phyloP scores from a whole-genome alignment of 2,797 vertebrate genomes.

The Picus viridis region DNA sequence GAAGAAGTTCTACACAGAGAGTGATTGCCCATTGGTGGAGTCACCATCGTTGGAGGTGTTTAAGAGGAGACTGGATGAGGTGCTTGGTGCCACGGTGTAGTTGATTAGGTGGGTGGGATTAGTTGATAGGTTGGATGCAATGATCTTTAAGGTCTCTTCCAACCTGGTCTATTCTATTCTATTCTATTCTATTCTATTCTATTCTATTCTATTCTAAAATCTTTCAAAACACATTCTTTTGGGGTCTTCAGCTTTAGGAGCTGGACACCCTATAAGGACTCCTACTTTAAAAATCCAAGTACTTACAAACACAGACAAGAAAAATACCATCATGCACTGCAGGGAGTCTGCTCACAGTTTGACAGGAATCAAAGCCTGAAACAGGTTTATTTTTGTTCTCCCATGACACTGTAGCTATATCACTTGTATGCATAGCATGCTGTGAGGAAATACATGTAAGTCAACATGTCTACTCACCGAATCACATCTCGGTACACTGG shows the following conservation, averaged over 20 bases:
- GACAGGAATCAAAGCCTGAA: background rate
- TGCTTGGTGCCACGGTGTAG: too few relatives aligned
- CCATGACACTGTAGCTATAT: background rate
- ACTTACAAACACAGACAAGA: background rate
- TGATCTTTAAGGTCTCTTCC: too few relatives aligned
- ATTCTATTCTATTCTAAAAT: background rate
- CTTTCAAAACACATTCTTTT: background rate
- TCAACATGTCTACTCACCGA: conserved; percentile 80
- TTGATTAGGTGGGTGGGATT: too few relatives aligned
- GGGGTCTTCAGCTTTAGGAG: background rate
- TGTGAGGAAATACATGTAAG: rapidly evolving
- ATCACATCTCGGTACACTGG: conserved; percentile 83
- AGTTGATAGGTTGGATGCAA: too few relatives aligned
- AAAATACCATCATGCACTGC: background rate
- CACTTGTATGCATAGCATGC: background rate
- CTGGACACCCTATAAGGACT: background rate
- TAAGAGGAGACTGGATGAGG: too few relatives aligned
- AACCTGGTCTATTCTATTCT: too few relatives aligned
- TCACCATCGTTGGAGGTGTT: too few relatives aligned
- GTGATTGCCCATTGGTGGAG: too few relatives aligned
- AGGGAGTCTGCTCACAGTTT: background rate
- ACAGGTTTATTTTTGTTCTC: background rate
- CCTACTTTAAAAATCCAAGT: background rate
- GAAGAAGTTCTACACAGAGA: too few relatives aligned
- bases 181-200: background rate